Conservation (phyloP, 2,797 vertebrate genomes). For the Lagocephalus sceleratus region DNA sequence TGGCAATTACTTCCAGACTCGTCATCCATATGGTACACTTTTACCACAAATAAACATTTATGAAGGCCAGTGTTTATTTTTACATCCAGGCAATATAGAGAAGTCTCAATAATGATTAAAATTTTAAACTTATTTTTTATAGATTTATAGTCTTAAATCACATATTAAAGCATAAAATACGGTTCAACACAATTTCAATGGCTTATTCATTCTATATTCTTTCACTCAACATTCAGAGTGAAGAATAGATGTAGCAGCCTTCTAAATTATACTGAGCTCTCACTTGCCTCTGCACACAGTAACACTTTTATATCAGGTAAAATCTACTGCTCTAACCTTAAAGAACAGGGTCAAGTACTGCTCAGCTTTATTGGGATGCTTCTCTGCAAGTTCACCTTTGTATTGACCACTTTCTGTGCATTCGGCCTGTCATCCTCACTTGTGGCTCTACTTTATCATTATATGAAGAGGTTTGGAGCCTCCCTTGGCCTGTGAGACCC, state of each 20-base stretch:
- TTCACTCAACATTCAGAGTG: conserved; percentile 1
- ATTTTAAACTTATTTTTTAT: no score
- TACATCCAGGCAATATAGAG: background rate
- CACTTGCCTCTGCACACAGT: conserved; percentile 4
- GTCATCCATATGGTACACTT: conserved; percentile 15
- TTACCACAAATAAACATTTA: conserved; percentile 1
- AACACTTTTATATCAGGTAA: conserved; percentile 17
- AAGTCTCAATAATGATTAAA: background rate
- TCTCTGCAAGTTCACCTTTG: conserved; percentile 30
- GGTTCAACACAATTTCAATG: background rate
- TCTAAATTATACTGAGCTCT: background rate
- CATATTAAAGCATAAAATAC: background rate
- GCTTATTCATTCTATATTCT: background rate
- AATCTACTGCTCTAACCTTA: conserved; percentile 25
- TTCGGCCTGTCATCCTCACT: conserved; percentile 18
- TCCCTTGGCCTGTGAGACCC: conserved; percentile 35
- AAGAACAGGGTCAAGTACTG: conserved; percentile 38
- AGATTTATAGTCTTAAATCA: no score
- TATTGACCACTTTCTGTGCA: conserved; percentile 18
- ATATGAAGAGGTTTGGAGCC: conserved; percentile 22
- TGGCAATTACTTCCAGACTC: conserved; percentile 29
- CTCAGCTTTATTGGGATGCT: conserved; percentile 24
- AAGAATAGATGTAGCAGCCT: background rate
- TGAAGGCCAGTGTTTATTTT: conserved; percentile 4
- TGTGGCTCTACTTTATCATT: conserved; percentile 34